Percentiles rank a stretch among this genome's conserved stretches.
phyloP scores from a whole-genome alignment of 2,113 vertebrate species.

The Caranx ignobilis region DNA sequence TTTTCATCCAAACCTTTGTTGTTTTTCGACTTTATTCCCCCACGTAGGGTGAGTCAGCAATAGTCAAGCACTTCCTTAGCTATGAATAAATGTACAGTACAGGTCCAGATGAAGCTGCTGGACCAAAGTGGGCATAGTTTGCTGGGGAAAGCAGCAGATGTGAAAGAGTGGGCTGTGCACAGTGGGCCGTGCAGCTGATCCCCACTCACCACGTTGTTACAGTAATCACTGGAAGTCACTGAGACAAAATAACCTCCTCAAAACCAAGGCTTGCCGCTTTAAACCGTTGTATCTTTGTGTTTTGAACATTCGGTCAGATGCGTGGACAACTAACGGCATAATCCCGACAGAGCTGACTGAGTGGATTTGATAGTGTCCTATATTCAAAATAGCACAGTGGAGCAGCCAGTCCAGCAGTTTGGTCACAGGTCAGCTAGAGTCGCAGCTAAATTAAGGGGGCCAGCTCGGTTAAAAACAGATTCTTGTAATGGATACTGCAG shows the following conservation, averaged over 20 bases:
- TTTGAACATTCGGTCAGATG: neutral
- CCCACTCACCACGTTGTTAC: no score
- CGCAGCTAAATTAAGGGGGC: slow-evolving; percentile 48
- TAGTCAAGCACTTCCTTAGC: no score
- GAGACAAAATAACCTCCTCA: neutral
- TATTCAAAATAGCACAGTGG: slow-evolving; percentile 52
- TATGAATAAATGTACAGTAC: no score
- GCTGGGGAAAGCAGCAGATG: no score
- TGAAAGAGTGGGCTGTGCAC: no score
- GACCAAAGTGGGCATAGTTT: no score
- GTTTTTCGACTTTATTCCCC: no score
- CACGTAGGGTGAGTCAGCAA: no score
- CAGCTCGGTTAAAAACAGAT: slow-evolving; percentile 54
- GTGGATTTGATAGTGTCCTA: slow-evolving; percentile 37
- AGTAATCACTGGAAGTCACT: neutral
- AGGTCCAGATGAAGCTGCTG: no score
- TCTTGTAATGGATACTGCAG: slow-evolving; percentile 52
- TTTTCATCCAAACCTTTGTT: no score
- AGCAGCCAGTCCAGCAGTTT: slow-evolving; percentile 9
- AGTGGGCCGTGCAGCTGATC: no score
- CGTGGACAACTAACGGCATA: neutral
- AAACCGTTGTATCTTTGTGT: neutral
- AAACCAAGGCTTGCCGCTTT: neutral
- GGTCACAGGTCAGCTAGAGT: slow-evolving; percentile 56
- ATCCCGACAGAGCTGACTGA: slow-evolving; percentile 21